Percentiles rank a stretch among this genome's conserved stretches.
Evolutionary conservation across 2,113 vertebrate genomes (phyloP).

Genomic region (Rallus limicola): DNA sequence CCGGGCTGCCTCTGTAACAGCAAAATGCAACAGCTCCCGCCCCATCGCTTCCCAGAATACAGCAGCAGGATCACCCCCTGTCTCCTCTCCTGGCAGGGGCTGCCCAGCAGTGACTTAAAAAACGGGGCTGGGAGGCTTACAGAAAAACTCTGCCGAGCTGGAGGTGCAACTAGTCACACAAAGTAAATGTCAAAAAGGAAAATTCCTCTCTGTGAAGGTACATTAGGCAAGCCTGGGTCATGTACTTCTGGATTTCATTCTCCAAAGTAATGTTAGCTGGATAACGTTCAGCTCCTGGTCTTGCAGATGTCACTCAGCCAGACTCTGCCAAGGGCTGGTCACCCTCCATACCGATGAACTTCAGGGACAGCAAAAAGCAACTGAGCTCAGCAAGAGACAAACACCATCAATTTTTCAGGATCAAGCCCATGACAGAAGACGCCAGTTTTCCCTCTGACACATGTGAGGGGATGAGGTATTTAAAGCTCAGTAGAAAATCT

Average conservation of each 20-base stretch:
- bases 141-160: neutral
- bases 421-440: neutral
- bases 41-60: neutral
- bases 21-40: neutral
- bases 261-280: neutral
- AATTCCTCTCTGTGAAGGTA: neutral
- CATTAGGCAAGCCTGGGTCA: neutral
- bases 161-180: neutral
- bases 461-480: neutral
- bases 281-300: neutral
- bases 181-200: neutral
- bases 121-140: neutral
- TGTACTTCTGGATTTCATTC: neutral
- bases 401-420: neutral
- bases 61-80: neutral
- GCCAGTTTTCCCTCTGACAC: neutral
- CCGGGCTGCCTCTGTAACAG: neutral
- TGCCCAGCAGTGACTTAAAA: neutral
- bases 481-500: neutral
- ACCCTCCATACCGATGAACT: neutral
- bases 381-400: neutral
- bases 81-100: neutral
- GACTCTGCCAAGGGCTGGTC: neutral
- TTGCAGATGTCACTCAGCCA: neutral
- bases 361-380: neutral